Evolutionary conservation across 2,113 vertebrate genomes (phyloP).

Genomic region (Lepus americanus): DNA sequence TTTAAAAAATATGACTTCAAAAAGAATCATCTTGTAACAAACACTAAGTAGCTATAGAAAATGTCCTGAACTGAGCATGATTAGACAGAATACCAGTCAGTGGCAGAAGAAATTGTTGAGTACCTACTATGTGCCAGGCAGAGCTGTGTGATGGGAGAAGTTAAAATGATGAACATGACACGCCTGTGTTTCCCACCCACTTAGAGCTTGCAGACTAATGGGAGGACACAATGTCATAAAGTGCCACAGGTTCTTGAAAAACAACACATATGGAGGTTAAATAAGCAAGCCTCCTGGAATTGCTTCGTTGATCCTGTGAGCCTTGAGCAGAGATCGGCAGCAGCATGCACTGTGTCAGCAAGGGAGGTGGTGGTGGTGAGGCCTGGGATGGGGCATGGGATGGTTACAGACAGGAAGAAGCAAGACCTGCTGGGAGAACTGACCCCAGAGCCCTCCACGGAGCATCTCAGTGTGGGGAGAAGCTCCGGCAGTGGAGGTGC

Average conservation of each 20-base stretch:
- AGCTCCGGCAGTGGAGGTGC: no score
- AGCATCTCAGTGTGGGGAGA: neutral
- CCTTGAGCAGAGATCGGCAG: neutral
- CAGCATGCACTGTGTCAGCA: neutral
- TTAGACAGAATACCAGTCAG: neutral
- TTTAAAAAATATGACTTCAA: constrained; percentile 44
- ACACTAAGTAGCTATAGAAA: neutral
- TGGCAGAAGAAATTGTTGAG: neutral
- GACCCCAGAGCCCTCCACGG: no score
- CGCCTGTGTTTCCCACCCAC: neutral
- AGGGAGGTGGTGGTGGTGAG: neutral
- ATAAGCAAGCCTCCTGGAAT: neutral
- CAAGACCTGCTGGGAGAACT: neutral
- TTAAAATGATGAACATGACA: neutral
- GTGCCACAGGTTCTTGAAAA: neutral
- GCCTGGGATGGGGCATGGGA: no score
- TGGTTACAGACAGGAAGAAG: neutral
- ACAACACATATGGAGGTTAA: neutral
- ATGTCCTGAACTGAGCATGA: neutral
- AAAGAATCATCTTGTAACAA: neutral
- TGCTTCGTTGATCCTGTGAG: neutral
- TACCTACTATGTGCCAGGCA: neutral
- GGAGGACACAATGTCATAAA: neutral
- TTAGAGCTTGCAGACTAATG: neutral
- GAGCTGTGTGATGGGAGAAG: neutral